Evolutionary conservation across 2,888 invertebrate genomes (phyloP), one percentile per base, ranked within the genome.

Genomic region (Magallana nippona): DNA sequence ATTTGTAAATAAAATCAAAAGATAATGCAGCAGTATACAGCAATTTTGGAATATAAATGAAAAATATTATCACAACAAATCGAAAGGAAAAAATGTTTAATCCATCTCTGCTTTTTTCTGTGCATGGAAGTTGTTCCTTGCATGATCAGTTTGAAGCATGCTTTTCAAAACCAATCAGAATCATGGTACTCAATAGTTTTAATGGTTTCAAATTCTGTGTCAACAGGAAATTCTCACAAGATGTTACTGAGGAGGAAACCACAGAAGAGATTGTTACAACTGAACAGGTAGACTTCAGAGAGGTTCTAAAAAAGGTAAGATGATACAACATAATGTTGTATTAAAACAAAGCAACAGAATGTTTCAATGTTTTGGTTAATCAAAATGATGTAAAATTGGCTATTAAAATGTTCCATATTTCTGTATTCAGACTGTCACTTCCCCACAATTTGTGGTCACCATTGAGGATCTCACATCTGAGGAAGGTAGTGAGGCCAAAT

Each of bases 401-500:
- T 44, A 8, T 44, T 44, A 44, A 5, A 44, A 44, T 44, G 44
- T 44, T 44, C 44, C 44, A 44, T 44, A 44, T 44, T 71, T 10
- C 15, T 79, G 27, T 5, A 22, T 57, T 17, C 79, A 79, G 79
- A 27, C 57, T 79, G 79, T 88, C 78, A 82, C 86, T 83, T 89
- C 89, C 60, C 92, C 92, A 83, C 89, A 89, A 82, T 91, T 92
- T 87, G 83, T 90, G 60, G 85, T 89, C 82, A 87, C 85, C 44
- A 90, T 92, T 62, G 85, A 88, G 80, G 93, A 93, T 84, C 81
- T 90, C 32, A 89, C 87, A 15, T 90, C 92, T 22, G 89, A 89
- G 22, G 94, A 94, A 85, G 93, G 93, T 56, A 91, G 92, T 85
- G 86, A 89, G 32, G 93, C 91, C 10, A 86, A 88, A 11, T 91